phyloP scores from a whole-genome alignment of 1,140 invertebrate species.

The Saxidomus purpurata region DNA sequence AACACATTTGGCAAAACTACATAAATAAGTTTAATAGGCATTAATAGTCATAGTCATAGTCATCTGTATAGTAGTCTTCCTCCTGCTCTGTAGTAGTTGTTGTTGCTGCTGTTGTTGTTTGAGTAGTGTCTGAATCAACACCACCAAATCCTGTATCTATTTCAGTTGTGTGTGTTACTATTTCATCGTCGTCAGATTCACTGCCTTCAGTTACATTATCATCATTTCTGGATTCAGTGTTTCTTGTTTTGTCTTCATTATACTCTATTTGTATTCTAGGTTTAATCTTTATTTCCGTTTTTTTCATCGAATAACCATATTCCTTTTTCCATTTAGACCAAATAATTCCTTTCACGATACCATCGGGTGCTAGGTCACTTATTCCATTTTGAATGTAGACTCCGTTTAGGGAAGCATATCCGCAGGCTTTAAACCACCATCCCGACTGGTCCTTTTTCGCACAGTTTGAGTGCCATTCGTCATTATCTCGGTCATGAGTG shows the following conservation, averaged over 20 bases:
- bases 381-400: constrained; percentile 85
- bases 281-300: constrained; percentile 86
- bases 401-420: constrained; percentile 89
- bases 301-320: constrained; percentile 87
- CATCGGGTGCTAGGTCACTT: constrained; percentile 74
- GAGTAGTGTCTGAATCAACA: too few species aligned
- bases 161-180: neutral
- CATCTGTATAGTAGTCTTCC: neutral
- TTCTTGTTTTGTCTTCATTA: constrained; percentile 25
- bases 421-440: constrained; percentile 90
- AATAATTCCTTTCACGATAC: constrained; percentile 87
- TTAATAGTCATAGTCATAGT: constrained; percentile 5
- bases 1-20: too few species aligned
- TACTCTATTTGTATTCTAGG: constrained; percentile 69
- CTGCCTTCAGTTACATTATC: neutral
- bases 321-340: constrained; percentile 89
- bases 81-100: too few species aligned
- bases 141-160: neutral
- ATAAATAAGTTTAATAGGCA: too few species aligned
- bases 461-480: constrained; percentile 89
- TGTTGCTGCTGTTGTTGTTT: neutral
- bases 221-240: neutral
- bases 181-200: neutral
- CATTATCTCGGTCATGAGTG: constrained; percentile 89
- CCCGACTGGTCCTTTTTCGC: constrained; percentile 88